Conservation (phyloP, 2,797 vertebrate genomes). For the Pelobates cultripes region DNA sequence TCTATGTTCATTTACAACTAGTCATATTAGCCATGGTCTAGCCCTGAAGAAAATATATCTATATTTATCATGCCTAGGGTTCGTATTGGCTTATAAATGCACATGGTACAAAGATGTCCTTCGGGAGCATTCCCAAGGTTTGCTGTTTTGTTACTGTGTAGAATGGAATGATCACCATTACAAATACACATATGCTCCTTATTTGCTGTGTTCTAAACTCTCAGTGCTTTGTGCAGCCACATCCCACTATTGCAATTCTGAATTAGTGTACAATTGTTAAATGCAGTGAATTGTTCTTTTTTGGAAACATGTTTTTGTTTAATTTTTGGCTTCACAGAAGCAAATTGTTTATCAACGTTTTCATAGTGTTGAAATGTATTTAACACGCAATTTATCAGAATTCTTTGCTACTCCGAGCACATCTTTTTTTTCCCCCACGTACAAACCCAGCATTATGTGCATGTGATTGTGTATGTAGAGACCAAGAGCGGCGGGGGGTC, state of each 20-base stretch:
- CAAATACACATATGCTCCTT: slow-evolving; percentile 29
- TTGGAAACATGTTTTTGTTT: slow-evolving; percentile 30
- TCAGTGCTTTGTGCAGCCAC: slow-evolving; percentile 2
- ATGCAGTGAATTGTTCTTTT: background rate
- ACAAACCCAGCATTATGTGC: background rate
- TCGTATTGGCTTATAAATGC: background rate
- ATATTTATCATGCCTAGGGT: background rate
- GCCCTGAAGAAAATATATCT: background rate
- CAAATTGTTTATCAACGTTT: slow-evolving; percentile 9
- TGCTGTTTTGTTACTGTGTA: background rate
- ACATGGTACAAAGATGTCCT: background rate
- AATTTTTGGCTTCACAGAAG: slow-evolving; percentile 8
- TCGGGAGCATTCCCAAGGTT: background rate
- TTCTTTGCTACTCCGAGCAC: background rate
- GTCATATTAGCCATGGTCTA: too few relatives aligned
- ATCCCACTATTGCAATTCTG: slow-evolving; percentile 7
- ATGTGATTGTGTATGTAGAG: background rate
- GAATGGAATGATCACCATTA: background rate
- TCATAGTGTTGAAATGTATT: slow-evolving; percentile 9
- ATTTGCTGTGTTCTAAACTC: slow-evolving; percentile 15
- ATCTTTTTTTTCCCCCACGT: background rate
- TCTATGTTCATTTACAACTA: too few relatives aligned
- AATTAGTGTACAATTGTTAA: slow-evolving; percentile 12
- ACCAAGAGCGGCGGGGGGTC: background rate
- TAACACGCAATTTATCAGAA: background rate